These are phyloP conservation scores for Danio tinwini DNA, from an alignment of 2,797 vertebrate species.

Conservation along the genomic window DNA sequence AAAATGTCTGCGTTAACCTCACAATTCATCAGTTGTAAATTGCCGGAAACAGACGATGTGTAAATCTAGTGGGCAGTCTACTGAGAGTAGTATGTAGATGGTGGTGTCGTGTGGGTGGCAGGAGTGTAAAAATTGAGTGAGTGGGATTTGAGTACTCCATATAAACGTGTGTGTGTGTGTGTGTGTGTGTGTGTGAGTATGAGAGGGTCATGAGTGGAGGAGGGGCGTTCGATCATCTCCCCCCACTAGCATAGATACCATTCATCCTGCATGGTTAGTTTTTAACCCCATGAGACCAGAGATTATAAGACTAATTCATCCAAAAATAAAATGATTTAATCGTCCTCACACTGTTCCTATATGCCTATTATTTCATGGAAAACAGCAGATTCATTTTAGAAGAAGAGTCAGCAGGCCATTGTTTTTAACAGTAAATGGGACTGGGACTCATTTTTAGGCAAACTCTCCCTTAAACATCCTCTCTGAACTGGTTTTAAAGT, in stretches of 20 bases:
- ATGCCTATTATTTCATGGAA: conserved; percentile 9
- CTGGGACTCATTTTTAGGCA: neutral
- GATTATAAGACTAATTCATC: conserved; percentile 11
- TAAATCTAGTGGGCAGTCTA: conserved; percentile 15
- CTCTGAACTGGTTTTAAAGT: conserved; percentile 10
- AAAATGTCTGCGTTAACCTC: neutral
- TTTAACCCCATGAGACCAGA: neutral
- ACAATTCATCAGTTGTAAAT: conserved; percentile 13
- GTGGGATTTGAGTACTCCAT: conserved; percentile 32
- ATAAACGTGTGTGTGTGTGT: neutral
- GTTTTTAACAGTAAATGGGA: neutral
- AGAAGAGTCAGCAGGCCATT: neutral
- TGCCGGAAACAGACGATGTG: conserved; percentile 8
- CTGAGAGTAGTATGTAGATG: conserved; percentile 24
- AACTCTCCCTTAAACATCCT: neutral
- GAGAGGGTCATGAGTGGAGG: conserved; percentile 12
- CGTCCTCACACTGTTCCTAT: neutral
- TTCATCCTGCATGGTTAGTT: neutral
- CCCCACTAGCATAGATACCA: neutral
- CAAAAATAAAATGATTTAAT: neutral
- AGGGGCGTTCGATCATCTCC: conserved; percentile 18
- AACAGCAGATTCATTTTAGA: neutral
- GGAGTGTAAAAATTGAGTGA: conserved; percentile 24
- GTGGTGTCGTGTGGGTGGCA: conserved; percentile 36
- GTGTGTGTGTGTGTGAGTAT: neutral